Evolutionary conservation across 2,888 invertebrate species (phyloP).

Genomic region (Agrochola litura): DNA sequence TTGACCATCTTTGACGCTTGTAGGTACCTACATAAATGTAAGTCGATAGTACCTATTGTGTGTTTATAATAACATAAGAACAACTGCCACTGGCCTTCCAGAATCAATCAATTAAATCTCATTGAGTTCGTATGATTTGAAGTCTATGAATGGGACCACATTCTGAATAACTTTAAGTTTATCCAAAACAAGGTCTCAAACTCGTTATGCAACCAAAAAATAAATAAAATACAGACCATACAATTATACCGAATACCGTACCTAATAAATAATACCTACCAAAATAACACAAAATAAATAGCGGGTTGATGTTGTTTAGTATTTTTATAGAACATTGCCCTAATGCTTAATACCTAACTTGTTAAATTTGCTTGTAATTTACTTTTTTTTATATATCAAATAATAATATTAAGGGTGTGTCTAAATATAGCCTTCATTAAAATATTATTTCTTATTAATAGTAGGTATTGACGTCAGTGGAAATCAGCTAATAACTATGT

Average conservation of each 20-base stretch:
- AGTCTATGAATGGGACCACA: neutral
- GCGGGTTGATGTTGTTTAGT: neutral
- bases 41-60: neutral
- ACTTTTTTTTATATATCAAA: neutral
- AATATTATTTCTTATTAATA: no score
- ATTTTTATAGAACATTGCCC: neutral
- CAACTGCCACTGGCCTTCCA: neutral
- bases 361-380: neutral
- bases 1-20: constrained; percentile 21
- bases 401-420: no score
- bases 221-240: neutral
- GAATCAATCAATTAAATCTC: constrained; percentile 14
- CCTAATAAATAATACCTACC: no score
- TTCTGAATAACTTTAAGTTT: neutral
- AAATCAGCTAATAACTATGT: neutral
- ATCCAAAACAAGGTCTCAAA: neutral
- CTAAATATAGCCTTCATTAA: neutral
- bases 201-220: neutral
- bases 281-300: neutral
- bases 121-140: constrained; percentile 3
- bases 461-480: neutral
- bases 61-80: neutral
- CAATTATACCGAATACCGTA: neutral
- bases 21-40: neutral
- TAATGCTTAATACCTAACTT: neutral